A percentile compares a stretch with the other conserved stretches of the same genome.
phyloP scores from a whole-genome alignment of 2,113 vertebrate genomes.

The Ascaphus truei region DNA sequence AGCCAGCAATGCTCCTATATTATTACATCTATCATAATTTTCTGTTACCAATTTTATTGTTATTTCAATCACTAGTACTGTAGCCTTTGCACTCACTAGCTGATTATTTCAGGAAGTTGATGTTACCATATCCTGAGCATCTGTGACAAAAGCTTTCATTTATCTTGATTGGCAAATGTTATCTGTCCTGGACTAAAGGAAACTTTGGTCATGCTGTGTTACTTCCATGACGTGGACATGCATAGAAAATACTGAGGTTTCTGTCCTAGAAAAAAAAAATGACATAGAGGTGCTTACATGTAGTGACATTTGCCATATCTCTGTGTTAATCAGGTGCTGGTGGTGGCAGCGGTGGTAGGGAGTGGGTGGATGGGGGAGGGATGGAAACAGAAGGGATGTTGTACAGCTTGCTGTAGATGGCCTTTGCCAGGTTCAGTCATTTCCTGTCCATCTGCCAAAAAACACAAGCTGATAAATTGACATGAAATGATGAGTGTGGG shows the following conservation, averaged over 20 bases:
- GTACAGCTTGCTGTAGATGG: conserved; percentile 47
- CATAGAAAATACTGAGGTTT: background rate
- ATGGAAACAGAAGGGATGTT: conserved; percentile 53
- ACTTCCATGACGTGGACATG: conserved; percentile 48
- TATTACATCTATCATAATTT: too few relatives aligned
- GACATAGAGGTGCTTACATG: background rate
- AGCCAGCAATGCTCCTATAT: background rate
- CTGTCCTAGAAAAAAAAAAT: background rate
- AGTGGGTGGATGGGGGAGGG: conserved; percentile 40
- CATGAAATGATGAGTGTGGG: conserved; percentile 68
- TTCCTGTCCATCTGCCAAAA: conserved; percentile 86
- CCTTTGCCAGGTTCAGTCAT: conserved; percentile 71
- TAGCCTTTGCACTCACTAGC: background rate
- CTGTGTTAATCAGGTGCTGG: conserved; percentile 43
- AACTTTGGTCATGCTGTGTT: conserved; percentile 30
- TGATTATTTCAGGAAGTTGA: conserved; percentile 49
- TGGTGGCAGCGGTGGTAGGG: conserved; percentile 29
- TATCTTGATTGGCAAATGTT: conserved; percentile 45
- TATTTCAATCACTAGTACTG: background rate
- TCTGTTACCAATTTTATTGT: background rate
- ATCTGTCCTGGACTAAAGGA: conserved; percentile 42
- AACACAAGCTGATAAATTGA: conserved; percentile 73
- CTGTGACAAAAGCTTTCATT: conserved; percentile 40
- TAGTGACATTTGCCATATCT: conserved; percentile 57
- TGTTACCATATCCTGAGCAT: conserved; percentile 44